phyloP scores from a whole-genome alignment of 2,113 vertebrate species.

The Sialia sialis region DNA sequence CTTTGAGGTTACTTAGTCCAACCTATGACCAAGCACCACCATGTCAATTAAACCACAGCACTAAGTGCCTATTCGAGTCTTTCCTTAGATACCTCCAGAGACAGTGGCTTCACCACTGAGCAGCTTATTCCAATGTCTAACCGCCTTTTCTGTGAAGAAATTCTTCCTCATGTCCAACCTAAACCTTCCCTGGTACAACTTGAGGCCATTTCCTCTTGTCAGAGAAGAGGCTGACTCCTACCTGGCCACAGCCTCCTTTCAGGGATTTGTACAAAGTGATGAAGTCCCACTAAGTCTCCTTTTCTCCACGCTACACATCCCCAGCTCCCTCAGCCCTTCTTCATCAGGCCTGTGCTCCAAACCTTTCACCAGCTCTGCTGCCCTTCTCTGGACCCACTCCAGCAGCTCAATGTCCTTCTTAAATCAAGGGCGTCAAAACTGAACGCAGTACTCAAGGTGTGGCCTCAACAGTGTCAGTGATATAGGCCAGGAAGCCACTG shows the following conservation, averaged over 20 bases:
- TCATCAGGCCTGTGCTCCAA: neutral
- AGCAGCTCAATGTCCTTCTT: neutral
- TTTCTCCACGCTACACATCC: neutral
- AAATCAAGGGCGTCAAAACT: neutral
- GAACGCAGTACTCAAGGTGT: neutral
- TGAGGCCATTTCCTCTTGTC: neutral
- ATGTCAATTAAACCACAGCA: neutral
- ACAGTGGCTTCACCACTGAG: neutral
- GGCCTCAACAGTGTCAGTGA: too few relatives aligned
- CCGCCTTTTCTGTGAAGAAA: neutral
- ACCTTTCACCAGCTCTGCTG: neutral
- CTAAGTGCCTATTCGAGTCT: neutral
- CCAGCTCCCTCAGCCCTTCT: neutral
- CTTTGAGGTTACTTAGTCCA: neutral
- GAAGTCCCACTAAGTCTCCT: neutral
- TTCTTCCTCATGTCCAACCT: neutral
- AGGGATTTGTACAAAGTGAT: neutral
- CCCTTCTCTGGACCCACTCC: neutral
- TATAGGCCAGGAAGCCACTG: neutral
- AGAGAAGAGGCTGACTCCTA: rapidly evolving
- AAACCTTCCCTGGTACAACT: neutral
- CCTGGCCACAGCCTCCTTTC: neutral
- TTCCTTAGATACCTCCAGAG: neutral
- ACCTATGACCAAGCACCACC: neutral
- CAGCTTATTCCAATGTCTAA: neutral